Evolutionary conservation across 2,888 invertebrate genomes (phyloP).

Genomic region (Drosophila prolongata): DNA sequence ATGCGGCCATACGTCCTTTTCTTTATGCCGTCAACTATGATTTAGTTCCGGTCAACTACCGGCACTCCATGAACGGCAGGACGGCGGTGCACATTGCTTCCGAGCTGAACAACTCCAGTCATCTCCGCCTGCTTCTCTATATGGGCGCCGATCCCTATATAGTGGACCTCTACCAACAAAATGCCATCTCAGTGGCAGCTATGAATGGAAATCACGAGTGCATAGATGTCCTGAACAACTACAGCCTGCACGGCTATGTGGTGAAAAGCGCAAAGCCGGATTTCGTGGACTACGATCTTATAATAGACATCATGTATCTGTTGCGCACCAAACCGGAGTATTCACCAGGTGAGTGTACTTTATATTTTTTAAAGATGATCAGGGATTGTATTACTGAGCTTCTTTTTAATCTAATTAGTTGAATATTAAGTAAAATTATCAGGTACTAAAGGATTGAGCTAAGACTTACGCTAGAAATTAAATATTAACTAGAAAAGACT

Average conservation of each 20-base stretch:
- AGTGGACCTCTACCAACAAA: conserved; percentile 44
- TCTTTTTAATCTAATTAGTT: no score
- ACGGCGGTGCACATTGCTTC: conserved; percentile 60
- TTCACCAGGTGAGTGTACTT: conserved; percentile 43
- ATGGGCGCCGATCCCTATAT: conserved; percentile 67
- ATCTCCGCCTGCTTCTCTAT: conserved; percentile 53
- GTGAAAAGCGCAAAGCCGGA: conserved; percentile 48
- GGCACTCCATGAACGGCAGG: conserved; percentile 59
- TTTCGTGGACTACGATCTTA: conserved; percentile 53
- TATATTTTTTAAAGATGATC: neutral
- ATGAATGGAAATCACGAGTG: conserved; percentile 50
- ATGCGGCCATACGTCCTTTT: conserved; percentile 51
- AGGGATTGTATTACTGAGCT: no score
- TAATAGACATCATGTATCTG: conserved; percentile 58
- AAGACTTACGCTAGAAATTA: no score
- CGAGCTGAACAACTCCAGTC: conserved; percentile 48
- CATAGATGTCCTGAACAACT: conserved; percentile 51
- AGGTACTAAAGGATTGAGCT: no score
- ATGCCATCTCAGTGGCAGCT: conserved; percentile 48
- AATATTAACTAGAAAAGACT: no score
- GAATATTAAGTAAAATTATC: no score
- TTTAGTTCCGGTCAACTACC: conserved; percentile 58
- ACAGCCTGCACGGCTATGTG: conserved; percentile 32
- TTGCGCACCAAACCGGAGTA: conserved; percentile 41
- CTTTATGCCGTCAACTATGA: conserved; percentile 62